phyloP scores from a whole-genome alignment of 2,797 vertebrate genomes.

The Apogon talboti region DNA sequence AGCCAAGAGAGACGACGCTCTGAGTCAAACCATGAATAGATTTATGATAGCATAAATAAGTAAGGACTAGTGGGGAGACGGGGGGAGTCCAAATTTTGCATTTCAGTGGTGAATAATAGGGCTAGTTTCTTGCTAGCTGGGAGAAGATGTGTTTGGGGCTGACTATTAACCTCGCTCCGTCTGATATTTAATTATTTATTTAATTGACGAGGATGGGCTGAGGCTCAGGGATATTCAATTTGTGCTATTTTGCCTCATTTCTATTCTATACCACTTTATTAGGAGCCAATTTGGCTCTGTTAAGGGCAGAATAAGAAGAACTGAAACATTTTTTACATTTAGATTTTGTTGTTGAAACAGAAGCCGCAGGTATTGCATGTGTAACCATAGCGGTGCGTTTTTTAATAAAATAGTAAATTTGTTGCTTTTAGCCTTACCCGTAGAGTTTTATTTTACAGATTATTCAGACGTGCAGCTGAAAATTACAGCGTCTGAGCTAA shows the following conservation, averaged over 20 bases:
- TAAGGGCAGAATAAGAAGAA: not conserved
- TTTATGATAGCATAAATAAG: slow-evolving; percentile 68
- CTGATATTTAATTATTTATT: slow-evolving; percentile 43
- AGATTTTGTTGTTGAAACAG: too few species aligned
- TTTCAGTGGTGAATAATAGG: slow-evolving; percentile 70
- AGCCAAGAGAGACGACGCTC: not conserved
- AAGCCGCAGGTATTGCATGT: too few species aligned
- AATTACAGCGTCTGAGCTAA: not conserved
- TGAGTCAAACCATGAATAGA: slow-evolving; percentile 65
- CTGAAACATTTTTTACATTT: too few species aligned
- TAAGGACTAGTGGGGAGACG: slow-evolving; percentile 35
- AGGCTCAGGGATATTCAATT: slow-evolving; percentile 36
- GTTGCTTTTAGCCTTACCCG: too few species aligned
- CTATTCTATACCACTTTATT: too few species aligned
- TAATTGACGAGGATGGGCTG: slow-evolving; percentile 60
- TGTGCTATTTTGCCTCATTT: slow-evolving; percentile 16
- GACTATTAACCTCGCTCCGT: slow-evolving; percentile 65
- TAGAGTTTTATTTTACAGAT: not conserved
- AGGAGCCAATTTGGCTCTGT: not conserved
- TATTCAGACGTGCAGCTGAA: not conserved
- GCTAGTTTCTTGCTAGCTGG: slow-evolving; percentile 56
- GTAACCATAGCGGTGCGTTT: too few species aligned
- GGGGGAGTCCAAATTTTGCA: slow-evolving; percentile 64
- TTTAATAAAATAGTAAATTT: too few species aligned
- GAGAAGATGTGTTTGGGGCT: slow-evolving; percentile 67